Percentiles rank a stretch among this genome's conserved stretches.
phyloP scores from a whole-genome alignment of 1,140 invertebrate species.

The Drosophila willistoni region DNA sequence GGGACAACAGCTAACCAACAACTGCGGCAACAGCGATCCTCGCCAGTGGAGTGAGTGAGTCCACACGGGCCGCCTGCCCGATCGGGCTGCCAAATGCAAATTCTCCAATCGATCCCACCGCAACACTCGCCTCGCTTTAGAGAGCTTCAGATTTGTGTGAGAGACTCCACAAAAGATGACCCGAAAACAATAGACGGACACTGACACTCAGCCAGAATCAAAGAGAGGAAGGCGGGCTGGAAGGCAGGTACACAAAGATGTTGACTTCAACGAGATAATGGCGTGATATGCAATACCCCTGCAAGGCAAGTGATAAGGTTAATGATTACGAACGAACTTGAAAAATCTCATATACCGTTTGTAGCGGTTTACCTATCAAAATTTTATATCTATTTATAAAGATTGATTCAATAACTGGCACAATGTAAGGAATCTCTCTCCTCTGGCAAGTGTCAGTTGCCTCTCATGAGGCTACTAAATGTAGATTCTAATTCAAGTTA shows the following conservation, averaged over 20 bases:
- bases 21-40: neutral
- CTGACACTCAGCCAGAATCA: neutral
- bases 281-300: neutral
- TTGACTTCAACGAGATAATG: slow-evolving; percentile 10
- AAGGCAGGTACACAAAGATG: slow-evolving; percentile 5
- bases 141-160: neutral
- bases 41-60: slow-evolving; percentile 33
- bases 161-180: slow-evolving; percentile 33
- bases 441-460: too few species aligned
- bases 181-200: slow-evolving; percentile 43
- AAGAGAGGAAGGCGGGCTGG: neutral
- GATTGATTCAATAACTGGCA: too few species aligned
- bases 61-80: too few species aligned
- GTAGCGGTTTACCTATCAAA: neutral
- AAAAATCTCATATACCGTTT: neutral
- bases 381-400: too few species aligned
- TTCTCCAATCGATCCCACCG: slow-evolving; percentile 27
- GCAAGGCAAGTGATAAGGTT: slow-evolving; percentile 8
- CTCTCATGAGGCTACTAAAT: too few species aligned
- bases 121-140: neutral
- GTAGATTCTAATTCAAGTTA: too few species aligned
- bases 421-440: too few species aligned
- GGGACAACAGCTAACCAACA: slow-evolving; percentile 25
- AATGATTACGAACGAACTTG: slow-evolving; percentile 1
- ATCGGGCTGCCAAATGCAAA: slow-evolving; percentile 65